phyloP scores from a whole-genome alignment of 2,888 invertebrate genomes.

The Leptopilina drosophilae region DNA sequence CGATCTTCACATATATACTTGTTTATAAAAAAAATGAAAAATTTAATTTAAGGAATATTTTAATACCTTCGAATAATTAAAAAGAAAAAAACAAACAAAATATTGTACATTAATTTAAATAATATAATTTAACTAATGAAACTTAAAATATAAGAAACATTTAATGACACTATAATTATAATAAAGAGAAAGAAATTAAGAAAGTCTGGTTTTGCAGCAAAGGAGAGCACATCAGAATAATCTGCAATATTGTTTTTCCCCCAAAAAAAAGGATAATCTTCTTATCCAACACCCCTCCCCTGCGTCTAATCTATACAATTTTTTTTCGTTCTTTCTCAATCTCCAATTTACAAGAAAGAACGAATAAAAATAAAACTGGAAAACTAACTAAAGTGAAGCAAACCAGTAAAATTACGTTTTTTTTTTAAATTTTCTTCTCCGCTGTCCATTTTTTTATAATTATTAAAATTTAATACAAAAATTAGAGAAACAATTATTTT shows the following conservation, averaged over 20 bases:
- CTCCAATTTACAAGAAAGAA: neutral
- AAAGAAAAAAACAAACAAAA: neutral
- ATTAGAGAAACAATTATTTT: neutral
- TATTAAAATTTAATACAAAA: neutral
- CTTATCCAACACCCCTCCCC: neutral
- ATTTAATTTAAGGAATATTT: slow-evolving; percentile 9
- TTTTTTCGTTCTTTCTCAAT: neutral
- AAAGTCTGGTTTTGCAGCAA: neutral
- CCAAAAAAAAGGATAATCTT: neutral
- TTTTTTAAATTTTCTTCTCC: neutral
- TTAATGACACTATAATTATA: neutral
- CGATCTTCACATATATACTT: neutral
- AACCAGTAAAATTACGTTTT: neutral
- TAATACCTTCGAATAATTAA: neutral
- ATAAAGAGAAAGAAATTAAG: neutral
- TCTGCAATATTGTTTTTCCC: slow-evolving; percentile 5
- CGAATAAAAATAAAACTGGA: neutral
- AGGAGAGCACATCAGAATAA: slow-evolving; percentile 1
- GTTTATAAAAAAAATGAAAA: neutral
- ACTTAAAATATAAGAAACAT: too few species aligned
- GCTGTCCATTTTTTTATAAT: neutral
- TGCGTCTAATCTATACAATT: neutral
- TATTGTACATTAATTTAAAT: slow-evolving; percentile 1
- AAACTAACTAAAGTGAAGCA: slow-evolving; percentile 14
- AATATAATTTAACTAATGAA: too few species aligned